Base-by-base conservation (phyloP, 2,797 vertebrate species). In the Mallotus villosus region DNA sequence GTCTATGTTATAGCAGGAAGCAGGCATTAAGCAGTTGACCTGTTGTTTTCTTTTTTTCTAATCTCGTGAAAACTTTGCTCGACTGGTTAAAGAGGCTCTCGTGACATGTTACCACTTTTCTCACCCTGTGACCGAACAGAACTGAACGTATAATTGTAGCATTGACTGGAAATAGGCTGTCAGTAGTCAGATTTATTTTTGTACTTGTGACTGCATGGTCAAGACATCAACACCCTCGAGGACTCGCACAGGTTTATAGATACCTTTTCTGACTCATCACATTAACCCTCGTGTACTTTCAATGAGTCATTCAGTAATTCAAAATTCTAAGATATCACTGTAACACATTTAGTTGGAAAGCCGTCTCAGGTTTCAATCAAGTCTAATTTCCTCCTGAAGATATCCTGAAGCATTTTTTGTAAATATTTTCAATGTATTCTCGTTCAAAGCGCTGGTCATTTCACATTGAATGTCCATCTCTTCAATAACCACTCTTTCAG, bases 401-500 rank as follows among this genome's bases (percentile, higher is more conserved):
- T 46, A 76, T 66, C 68, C 51, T 70, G 60, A 67, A 71, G 57
- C 70, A 67, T 27, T 83, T 59, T 59, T 68, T 83, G 79, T 89
- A 79, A 82, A 84, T 76, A 86, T 82, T 57, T 69, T 61, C 64
- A 32, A 77, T 81, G 79, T 86, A 83, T 75, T 37, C 67, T 72
- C 51, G 64, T 64, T 71, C 37, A 49, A 82, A 76, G 68, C 22
- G 41, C 73, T 74, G 74, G 66, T 63, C 59, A 76, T 70, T 68
- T 72, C 11, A 63, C 9, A 34, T 6, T 6, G 22, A 53, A 68
- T 81, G 69, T 62, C 51, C 67, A 58, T 64, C 58, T 72, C 73
- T 82, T 82, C 72, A 68, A 84, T 85, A 86, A 90, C 86, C 88
- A 90, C 88, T 90, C 67, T 53, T 80, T 78, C 46, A 76, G 70